These are phyloP conservation scores for Cygnus atratus DNA, from an alignment of 2,113 vertebrate species.

Conservation along the genomic window DNA sequence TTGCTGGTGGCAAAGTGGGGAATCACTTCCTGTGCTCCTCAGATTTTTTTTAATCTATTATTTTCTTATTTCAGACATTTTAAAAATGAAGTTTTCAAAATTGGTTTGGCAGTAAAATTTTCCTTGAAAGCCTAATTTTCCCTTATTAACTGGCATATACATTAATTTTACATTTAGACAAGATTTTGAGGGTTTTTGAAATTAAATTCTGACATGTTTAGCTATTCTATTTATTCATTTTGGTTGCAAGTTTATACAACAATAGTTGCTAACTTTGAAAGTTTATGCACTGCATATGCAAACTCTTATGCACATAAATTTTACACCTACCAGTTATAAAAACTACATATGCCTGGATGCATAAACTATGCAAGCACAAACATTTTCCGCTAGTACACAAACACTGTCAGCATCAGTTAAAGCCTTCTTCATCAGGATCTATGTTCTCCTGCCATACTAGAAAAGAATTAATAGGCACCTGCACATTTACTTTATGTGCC, in stretches of 20 bases:
- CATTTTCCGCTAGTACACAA: neutral
- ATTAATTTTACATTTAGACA: neutral
- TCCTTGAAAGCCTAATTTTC: neutral
- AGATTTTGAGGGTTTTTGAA: neutral
- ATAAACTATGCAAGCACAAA: neutral
- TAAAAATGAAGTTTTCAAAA: neutral
- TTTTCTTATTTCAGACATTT: neutral
- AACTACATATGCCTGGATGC: neutral
- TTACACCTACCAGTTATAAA: neutral
- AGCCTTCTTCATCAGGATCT: neutral
- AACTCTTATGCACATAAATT: neutral
- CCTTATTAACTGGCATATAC: neutral
- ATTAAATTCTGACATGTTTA: neutral
- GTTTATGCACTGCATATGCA: neutral
- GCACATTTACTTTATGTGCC: neutral
- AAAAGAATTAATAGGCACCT: neutral
- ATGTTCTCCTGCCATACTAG: neutral
- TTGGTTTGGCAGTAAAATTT: neutral
- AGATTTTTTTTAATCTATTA: neutral
- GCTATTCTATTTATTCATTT: neutral
- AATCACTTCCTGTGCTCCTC: no score
- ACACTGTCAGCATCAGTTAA: neutral
- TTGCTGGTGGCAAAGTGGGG: neutral
- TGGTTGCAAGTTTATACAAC: neutral
- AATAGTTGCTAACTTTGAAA: neutral